Conservation (phyloP, 92 coral and sea anemone genomes). For the Parazoanthus atlanticus region DNA sequence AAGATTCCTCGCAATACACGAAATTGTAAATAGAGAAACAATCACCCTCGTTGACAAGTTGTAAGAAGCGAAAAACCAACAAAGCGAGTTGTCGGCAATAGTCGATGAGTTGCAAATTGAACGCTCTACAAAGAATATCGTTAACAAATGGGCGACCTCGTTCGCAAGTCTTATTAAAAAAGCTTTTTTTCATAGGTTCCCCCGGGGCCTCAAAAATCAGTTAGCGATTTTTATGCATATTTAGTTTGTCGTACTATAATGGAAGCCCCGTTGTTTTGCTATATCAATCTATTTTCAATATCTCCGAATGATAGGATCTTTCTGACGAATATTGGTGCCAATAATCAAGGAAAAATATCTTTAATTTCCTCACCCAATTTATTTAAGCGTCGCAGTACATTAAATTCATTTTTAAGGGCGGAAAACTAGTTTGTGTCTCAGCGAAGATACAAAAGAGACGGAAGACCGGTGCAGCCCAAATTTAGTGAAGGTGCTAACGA, state of each 20-base stretch:
- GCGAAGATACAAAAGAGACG: background rate
- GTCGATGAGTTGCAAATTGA: slow-evolving; percentile 26
- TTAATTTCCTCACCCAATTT: slow-evolving; percentile 46
- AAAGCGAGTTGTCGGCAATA: slow-evolving; percentile 6
- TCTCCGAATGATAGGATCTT: slow-evolving; percentile 38
- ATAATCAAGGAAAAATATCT: slow-evolving; percentile 13
- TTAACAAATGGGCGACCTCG: slow-evolving; percentile 25
- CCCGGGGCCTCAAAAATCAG: slow-evolving; percentile 21
- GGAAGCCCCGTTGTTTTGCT: slow-evolving; percentile 16
- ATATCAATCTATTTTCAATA: slow-evolving; percentile 13
- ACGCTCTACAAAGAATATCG: slow-evolving; percentile 1
- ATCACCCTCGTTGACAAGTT: background rate
- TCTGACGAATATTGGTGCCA: slow-evolving; percentile 38
- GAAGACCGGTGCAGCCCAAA: background rate
- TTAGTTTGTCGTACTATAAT: background rate
- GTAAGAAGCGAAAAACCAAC: background rate
- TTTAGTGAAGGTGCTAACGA: slow-evolving; percentile 22
- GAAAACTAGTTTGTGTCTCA: slow-evolving; percentile 17
- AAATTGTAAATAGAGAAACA: background rate
- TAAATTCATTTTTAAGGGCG: slow-evolving; percentile 25
- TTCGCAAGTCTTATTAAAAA: slow-evolving; percentile 3
- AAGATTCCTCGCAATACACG: background rate
- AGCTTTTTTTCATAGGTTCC: background rate
- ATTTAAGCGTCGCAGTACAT: slow-evolving; percentile 21
- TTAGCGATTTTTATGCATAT: background rate